These are phyloP conservation scores for Leptodactylus fuscus DNA, from an alignment of 2,113 vertebrate genomes.

Conservation along the genomic window DNA sequence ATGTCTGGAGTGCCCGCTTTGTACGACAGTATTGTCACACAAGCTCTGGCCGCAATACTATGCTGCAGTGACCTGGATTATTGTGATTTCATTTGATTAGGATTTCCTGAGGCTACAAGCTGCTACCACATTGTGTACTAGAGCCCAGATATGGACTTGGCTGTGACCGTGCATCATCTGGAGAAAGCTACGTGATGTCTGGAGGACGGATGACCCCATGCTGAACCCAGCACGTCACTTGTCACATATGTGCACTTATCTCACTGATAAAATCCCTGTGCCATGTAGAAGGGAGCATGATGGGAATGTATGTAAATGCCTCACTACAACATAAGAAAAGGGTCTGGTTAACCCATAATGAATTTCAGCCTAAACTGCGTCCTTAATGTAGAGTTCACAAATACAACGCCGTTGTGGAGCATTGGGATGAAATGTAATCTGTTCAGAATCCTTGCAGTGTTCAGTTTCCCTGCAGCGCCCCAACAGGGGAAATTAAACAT, in stretches of 20 bases:
- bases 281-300: neutral
- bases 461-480: too few relatives aligned
- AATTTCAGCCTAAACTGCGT: too few relatives aligned
- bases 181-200: neutral
- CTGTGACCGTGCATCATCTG: neutral
- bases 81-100: neutral
- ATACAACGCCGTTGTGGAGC: too few relatives aligned
- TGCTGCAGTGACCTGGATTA: neutral
- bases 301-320: neutral
- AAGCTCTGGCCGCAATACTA: too few relatives aligned
- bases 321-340: too few relatives aligned
- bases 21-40: too few relatives aligned
- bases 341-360: too few relatives aligned
- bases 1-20: too few relatives aligned
- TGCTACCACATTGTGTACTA: neutral
- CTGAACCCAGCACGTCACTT: neutral
- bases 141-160: conserved; percentile 18
- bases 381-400: too few relatives aligned
- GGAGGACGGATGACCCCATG: neutral
- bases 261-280: neutral
- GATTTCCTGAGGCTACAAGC: neutral
- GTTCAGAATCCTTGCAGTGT: too few relatives aligned
- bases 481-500: too few relatives aligned
- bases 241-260: neutral
- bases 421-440: too few relatives aligned